A percentile compares a stretch with the other conserved stretches of the same genome.
Conservation (phyloP, 1,140 invertebrate species). For the Centruroides vittatus region DNA sequence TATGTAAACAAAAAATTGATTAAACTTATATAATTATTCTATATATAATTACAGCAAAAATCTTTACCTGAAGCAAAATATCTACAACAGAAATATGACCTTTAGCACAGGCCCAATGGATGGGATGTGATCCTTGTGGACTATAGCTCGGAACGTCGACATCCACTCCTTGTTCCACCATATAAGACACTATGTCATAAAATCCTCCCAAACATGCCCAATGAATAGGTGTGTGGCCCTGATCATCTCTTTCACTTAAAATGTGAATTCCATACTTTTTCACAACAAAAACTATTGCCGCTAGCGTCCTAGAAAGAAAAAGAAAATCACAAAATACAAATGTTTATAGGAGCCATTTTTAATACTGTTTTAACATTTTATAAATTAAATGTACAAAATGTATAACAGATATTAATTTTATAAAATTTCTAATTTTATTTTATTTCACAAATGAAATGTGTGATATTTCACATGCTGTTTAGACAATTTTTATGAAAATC, state of each 20-base stretch:
- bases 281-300: conserved; percentile 15
- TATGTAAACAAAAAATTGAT: no score
- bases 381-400: no score
- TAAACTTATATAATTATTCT: neutral
- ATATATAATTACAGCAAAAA: neutral
- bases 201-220: conserved; percentile 81
- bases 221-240: conserved; percentile 81
- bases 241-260: conserved; percentile 47
- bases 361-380: no score
- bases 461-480: no score
- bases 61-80: conserved; percentile 50
- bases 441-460: no score
- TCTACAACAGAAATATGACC: conserved; percentile 76
- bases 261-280: conserved; percentile 16
- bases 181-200: conserved; percentile 59
- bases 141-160: conserved; percentile 72
- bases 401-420: no score
- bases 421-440: no score
- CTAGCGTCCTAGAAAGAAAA: conserved; percentile 12
- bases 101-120: conserved; percentile 78
- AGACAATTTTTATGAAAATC: no score
- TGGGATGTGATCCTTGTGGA: conserved; percentile 70
- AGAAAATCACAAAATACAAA: neutral
- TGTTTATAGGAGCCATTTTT: no score
- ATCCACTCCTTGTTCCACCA: conserved; percentile 64